A percentile compares a stretch with the other conserved stretches of the same genome.
Conservation (phyloP, 2,113 vertebrate species). For the Chaetodon auriga region DNA sequence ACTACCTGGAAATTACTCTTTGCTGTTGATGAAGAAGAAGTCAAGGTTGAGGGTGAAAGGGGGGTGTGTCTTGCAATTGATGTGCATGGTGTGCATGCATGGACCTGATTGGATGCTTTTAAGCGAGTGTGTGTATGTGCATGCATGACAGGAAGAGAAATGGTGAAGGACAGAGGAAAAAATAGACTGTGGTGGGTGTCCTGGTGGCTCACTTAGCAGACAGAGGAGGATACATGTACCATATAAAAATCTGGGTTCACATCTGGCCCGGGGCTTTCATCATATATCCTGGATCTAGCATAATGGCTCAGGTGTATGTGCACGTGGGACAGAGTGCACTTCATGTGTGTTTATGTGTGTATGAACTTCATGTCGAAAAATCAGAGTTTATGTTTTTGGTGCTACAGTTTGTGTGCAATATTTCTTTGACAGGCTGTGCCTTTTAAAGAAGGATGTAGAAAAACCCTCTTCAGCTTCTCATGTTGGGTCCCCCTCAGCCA, state of each 20-base stretch:
- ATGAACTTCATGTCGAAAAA: neutral
- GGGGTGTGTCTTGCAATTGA: constrained; percentile 22
- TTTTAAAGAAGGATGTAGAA: constrained; percentile 7
- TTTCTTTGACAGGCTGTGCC: neutral
- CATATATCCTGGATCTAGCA: constrained; percentile 56
- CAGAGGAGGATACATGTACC: constrained; percentile 34
- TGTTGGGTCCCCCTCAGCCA: neutral
- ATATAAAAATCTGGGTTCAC: constrained; percentile 68
- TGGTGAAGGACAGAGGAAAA: constrained; percentile 34
- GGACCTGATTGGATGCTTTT: constrained; percentile 21
- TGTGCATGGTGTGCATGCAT: constrained; percentile 3
- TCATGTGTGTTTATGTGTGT: constrained; percentile 10
- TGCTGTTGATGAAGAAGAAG: constrained; percentile 58
- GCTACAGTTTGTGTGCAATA: neutral
- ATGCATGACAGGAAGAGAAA: constrained; percentile 27
- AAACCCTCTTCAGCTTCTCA: constrained; percentile 24
- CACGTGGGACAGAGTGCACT: constrained; percentile 1
- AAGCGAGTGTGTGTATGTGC: constrained; percentile 16
- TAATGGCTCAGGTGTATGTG: constrained; percentile 27
- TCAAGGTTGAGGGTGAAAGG: constrained; percentile 67
- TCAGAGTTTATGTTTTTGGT: constrained; percentile 12
- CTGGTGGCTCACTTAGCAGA: constrained; percentile 59
- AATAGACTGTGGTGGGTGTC: constrained; percentile 47
- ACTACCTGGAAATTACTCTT: constrained; percentile 64
- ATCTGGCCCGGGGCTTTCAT: constrained; percentile 60